Base-by-base conservation (phyloP, 2,888 invertebrate genomes). In the Andrena hattorfiana region DNA sequence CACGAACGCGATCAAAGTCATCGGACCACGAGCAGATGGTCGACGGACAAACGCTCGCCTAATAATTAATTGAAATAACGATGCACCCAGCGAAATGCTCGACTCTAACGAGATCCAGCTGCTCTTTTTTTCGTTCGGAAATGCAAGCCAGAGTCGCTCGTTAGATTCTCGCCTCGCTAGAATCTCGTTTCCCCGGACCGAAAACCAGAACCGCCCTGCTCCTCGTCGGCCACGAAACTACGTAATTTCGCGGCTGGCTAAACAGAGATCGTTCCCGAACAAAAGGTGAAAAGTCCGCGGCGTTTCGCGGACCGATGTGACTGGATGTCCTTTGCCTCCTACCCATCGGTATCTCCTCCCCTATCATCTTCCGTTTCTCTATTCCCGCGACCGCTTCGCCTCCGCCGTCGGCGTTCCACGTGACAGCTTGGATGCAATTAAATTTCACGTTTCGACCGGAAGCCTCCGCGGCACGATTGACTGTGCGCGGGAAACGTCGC, bases 241-340 rank as follows among this genome's bases (percentile, higher is more conserved):
- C 89, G 91, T 90, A 92, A 92, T 92, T 92, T 92, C 91, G 90
- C 91, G 92, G 88, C 86, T 89, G 88, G 91, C 88, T 90, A 88
- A 84, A 77, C 87, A 86, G 83, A 76, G 77, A 85, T 72, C 81
- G 77, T 67, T 42, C 42, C 76, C 48, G 63, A 77, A 83, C 82
- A 87, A 89, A 90, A 85, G 85, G 51, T 87, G 87, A 84, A 88
- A 90, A 85, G 76, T 62, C 77, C 62, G 73, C 68, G 69, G 64
- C 59, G 71, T 71, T 35, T 66, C 77, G 77, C 69, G 74, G 62
- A 78, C 35, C 77, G 20, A 42, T 26, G 49, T 35, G 32, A 35
- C 30, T 2, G 23, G 10, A 32, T 16, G 6, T 60, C 26, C 71
- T n/a, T 51, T 54, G 67, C 77, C 77, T 77, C 83, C 54, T 35